Conservation (phyloP, 2,113 vertebrate species). For the Anolis sagrei region DNA sequence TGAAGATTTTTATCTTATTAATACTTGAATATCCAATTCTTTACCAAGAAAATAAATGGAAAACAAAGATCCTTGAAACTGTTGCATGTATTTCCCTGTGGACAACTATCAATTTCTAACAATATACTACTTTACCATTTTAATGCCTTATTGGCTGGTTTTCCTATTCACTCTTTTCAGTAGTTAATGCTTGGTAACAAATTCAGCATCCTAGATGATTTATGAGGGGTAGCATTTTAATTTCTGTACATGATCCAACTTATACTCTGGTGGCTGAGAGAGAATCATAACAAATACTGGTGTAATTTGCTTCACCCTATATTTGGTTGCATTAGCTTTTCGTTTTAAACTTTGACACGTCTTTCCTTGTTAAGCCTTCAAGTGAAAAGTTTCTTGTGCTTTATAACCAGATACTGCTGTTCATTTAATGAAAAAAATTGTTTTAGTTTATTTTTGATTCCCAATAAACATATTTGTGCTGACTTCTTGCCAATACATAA, state of each 20-base stretch:
- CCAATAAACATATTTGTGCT: too few species aligned
- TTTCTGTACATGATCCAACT: slow-evolving; percentile 19
- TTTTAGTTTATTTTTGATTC: too few species aligned
- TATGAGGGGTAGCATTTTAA: not conserved
- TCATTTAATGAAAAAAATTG: too few species aligned
- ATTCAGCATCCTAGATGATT: not conserved
- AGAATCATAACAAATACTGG: not conserved
- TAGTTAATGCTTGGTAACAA: too few species aligned
- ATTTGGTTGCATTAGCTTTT: not conserved
- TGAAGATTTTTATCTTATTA: too few species aligned
- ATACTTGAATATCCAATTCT: not conserved
- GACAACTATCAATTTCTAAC: accelerated
- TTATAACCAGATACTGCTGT: not conserved
- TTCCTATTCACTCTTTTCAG: not conserved
- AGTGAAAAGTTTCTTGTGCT: not conserved
- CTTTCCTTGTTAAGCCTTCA: not conserved
- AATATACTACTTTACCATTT: not conserved
- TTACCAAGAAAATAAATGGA: not conserved
- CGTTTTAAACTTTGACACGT: not conserved
- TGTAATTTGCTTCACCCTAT: not conserved
- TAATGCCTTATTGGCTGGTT: too few species aligned
- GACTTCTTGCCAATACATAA: too few species aligned
- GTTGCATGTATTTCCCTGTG: not conserved
- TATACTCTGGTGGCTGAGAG: not conserved
- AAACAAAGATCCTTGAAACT: not conserved